Base-by-base conservation (phyloP, 2,113 vertebrate species). In the Dermatemys mawii region DNA sequence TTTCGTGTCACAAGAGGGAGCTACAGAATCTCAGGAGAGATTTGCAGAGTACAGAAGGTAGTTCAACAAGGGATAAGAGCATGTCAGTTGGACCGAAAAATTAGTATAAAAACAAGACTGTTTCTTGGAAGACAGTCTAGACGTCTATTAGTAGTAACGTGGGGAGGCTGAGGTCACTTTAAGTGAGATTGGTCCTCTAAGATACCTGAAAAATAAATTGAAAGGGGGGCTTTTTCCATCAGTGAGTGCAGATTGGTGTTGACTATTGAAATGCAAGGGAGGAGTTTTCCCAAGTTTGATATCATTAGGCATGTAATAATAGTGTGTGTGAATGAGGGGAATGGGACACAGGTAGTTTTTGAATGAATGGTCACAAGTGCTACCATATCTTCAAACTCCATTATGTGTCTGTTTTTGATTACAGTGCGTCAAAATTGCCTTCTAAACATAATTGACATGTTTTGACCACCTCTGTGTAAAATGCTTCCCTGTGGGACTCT, bases 1-100 rank as follows among this genome's bases (percentile, higher is more conserved):
- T 54, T 78, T 2, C 46, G 81, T 8, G 94, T 86, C 94, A 96
- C 93, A 92, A 95, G 95, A 96, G 90, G 97, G 96, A 97, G 95
- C 96, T 94, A 0, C 82, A 94, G 87, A 48, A 87, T 73, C 87
- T 96, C 27, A 73, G 78, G 93, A 93, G 91, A 26, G 6, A 38
- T 70, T 70, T 70, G 35, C 63, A 70, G 22, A 22, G 19, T 35
- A 5, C 22, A 78, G 50, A n/a, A 90, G 48, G 76, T 32, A 29
- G 50, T 11, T 88, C 76, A 44, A 5, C 80, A 49, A 26, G 63
- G 44, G 6, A 0, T 10, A 41, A 86, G 57, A 70, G 27, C 26
- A 3, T 2, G 0, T 17, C 8, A 76, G 48, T 41, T 2, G 54
- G 84, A 29, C 79, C 87, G 49, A n/a, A 83, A 63, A 79, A 78